Evolutionary conservation across 2,797 vertebrate species (phyloP).

Genomic region (Paedocypris micromegethes): DNA sequence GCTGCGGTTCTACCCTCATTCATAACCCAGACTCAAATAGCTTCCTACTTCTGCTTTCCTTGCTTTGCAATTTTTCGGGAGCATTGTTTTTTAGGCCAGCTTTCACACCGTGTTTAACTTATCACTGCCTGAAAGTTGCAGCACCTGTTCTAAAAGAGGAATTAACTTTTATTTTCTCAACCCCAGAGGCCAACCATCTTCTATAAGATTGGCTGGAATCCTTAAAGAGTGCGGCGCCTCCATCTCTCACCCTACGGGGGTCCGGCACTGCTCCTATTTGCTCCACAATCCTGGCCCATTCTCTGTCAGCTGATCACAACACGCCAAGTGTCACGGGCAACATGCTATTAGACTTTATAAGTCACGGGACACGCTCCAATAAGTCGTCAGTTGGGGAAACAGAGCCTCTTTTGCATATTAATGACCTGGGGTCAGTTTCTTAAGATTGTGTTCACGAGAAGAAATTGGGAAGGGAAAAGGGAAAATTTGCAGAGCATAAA

Average conservation of each 20-base stretch:
- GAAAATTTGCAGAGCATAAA: constrained; percentile 20
- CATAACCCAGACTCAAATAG: neutral
- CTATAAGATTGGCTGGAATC: constrained; percentile 25
- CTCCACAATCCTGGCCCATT: constrained; percentile 9
- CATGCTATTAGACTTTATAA: constrained; percentile 55
- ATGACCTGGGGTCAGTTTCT: constrained; percentile 51
- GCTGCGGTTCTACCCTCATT: neutral
- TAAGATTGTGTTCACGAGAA: constrained; percentile 43
- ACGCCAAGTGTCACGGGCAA: constrained; percentile 56
- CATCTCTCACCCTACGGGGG: constrained; percentile 46
- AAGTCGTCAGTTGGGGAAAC: constrained; percentile 55
- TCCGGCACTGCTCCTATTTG: constrained; percentile 38
- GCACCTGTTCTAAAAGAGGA: constrained; percentile 28
- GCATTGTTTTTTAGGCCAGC: constrained; percentile 14
- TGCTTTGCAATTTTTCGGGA: constrained; percentile 10
- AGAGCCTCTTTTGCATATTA: constrained; percentile 54
- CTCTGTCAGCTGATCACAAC: constrained; percentile 59
- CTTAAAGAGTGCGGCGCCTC: constrained; percentile 22
- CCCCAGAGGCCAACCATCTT: constrained; percentile 20
- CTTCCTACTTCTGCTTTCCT: neutral
- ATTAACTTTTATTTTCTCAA: constrained; percentile 36
- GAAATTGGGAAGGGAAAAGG: constrained; percentile 52
- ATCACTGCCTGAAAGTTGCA: constrained; percentile 30
- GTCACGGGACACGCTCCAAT: constrained; percentile 61
- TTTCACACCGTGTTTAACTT: constrained; percentile 33